phyloP scores from a whole-genome alignment of 2,888 invertebrate species.

The Piscicola geometra region DNA sequence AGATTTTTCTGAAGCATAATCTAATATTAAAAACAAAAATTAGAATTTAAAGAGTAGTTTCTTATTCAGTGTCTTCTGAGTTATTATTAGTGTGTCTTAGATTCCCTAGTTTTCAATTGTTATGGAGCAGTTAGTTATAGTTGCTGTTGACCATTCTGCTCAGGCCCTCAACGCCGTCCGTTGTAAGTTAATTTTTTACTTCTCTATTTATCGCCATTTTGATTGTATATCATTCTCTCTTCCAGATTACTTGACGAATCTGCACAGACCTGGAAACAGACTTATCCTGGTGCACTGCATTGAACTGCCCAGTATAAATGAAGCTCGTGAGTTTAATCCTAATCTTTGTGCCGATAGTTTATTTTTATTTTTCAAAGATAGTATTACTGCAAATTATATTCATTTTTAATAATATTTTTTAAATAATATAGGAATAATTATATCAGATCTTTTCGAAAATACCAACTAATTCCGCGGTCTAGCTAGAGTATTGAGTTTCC shows the following conservation, averaged over 20 bases:
- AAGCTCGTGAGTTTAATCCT: constrained; percentile 43
- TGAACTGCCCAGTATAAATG: constrained; percentile 44
- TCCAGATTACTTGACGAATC: constrained; percentile 43
- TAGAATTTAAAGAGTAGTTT: too few species aligned
- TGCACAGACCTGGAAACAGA: constrained; percentile 44
- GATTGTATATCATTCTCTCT: constrained; percentile 2
- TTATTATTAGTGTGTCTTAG: too few species aligned
- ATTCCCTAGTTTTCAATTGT: too few species aligned
- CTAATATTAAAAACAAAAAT: too few species aligned
- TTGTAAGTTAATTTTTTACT: too few species aligned
- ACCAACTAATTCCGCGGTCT: too few species aligned
- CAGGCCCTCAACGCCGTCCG: constrained; percentile 26
- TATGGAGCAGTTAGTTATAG: constrained; percentile 22
- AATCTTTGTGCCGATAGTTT: too few species aligned
- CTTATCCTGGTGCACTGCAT: constrained; percentile 45
- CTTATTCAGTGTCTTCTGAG: too few species aligned
- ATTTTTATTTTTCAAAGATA: neutral
- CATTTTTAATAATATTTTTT: neutral
- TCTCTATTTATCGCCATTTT: neutral
- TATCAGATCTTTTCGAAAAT: too few species aligned
- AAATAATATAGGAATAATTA: too few species aligned
- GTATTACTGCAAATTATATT: neutral
- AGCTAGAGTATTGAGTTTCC: too few species aligned
- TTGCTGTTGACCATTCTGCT: constrained; percentile 28
- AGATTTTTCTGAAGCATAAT: too few species aligned